Evolutionary conservation across 2,888 invertebrate genomes (phyloP).

Genomic region (Athalia rosae): DNA sequence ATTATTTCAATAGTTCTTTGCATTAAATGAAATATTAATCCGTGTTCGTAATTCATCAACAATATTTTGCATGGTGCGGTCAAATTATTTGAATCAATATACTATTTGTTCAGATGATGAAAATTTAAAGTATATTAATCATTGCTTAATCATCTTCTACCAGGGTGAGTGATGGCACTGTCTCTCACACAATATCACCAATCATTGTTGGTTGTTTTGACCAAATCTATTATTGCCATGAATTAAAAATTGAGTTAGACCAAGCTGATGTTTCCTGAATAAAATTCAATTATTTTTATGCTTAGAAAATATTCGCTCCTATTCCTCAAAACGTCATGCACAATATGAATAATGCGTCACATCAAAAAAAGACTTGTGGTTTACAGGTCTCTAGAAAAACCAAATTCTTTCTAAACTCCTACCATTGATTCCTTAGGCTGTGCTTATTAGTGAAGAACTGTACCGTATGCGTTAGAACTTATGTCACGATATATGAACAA

Average conservation of each 20-base stretch:
- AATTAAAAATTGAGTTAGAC: not conserved
- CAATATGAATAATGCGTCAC: too few species aligned
- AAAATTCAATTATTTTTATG: not conserved
- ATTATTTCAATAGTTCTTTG: not conserved
- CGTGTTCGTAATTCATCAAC: not conserved
- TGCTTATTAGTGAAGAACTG: too few species aligned
- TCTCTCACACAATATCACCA: slow-evolving; percentile 52
- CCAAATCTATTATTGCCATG: slow-evolving; percentile 28
- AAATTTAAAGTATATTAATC: not conserved
- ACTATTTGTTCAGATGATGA: not conserved
- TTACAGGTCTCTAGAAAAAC: too few species aligned
- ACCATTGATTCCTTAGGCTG: too few species aligned
- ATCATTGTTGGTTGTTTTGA: slow-evolving; percentile 41
- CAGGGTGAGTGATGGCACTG: slow-evolving; percentile 49
- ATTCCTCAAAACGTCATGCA: too few species aligned
- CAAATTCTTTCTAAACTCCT: too few species aligned
- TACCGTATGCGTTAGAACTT: too few species aligned
- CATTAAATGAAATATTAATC: not conserved
- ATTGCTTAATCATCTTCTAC: slow-evolving; percentile 2
- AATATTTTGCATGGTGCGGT: not conserved
- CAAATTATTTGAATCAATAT: not conserved
- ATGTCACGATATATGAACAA: too few species aligned
- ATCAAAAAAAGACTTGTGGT: too few species aligned
- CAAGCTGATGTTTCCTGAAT: not conserved
- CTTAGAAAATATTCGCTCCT: too few species aligned